Base-by-base conservation (phyloP, 2,888 invertebrate genomes). In the Uloborus plumipes region DNA sequence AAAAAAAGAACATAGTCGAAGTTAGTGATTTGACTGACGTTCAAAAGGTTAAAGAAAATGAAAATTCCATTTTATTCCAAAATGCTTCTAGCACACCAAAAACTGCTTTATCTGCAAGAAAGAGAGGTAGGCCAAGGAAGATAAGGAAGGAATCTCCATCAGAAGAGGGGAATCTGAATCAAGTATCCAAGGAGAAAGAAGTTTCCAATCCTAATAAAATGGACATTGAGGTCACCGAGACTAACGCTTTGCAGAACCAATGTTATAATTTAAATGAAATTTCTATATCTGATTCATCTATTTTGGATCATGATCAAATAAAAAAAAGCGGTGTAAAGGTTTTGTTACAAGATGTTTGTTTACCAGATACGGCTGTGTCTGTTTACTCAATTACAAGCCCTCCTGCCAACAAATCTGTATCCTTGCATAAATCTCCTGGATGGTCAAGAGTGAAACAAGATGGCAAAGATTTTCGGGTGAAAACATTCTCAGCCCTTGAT, bases 291-390 rank as follows among this genome's bases (percentile, higher is more conserved):
- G 9, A 39, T 39, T 39, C 39, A 11, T 20, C 26, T 62, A 9
- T 31, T 2, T 15, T 47, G 18, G 9, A 14, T n/a, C 2, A 64
- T 47, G 49, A 39, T 47, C 26, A 47, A n/a, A 64, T 47, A 18
- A 49, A 64, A 47, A 20, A 22, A 9, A n/a, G 9, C 31, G 11
- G 49, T 14, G n/a, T 18, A 13, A 49, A 64, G 6, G 64, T 47
- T 64, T 22, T 18, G n/a, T 47, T 47, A 39, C 26, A 31, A 62
- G 26, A 9, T 62, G n/a, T 62, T 14, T 39, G 47, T 11, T 47
- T 64, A 22, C n/a, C 76, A n/a, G 81, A 82, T 53, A 82, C 81
- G 22, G 75, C 71, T 50, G 53, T 82, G 16, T 76, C 71, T 51
- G 81, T 82, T 2, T 55, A 75, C n/a, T 31, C 65, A 18, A 71